phyloP scores from a whole-genome alignment of 2,797 vertebrate genomes.

The Semotilus atromaculatus region DNA sequence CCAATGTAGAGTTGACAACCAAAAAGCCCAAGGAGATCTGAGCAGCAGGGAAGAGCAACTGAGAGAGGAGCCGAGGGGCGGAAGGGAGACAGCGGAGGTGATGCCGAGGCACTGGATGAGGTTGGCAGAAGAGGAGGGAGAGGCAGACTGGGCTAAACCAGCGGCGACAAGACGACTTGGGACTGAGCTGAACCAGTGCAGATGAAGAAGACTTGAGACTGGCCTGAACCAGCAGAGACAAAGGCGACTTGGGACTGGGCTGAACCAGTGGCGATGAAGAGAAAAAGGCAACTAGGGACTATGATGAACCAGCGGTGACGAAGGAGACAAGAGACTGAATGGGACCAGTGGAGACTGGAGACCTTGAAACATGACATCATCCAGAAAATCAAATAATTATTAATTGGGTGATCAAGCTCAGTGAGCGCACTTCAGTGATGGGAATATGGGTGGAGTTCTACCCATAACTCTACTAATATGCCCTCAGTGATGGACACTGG shows the following conservation, averaged over 20 bases:
- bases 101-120: neutral
- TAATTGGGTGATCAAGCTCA: neutral
- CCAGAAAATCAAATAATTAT: neutral
- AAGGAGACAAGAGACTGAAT: neutral
- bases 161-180: neutral
- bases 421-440: neutral
- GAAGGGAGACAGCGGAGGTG: neutral
- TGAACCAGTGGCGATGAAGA: neutral
- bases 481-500: neutral
- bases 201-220: neutral
- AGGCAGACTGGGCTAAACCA: neutral
- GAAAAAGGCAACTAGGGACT: neutral
- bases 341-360: neutral
- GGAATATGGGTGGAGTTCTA: neutral
- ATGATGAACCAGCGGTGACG: fast-evolving
- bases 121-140: neutral
- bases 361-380: neutral
- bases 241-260: neutral
- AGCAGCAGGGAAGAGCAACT: too few relatives aligned
- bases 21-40: neutral
- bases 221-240: neutral
- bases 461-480: neutral
- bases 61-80: neutral
- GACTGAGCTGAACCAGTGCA: fast-evolving
- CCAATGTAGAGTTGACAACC: neutral